Evolutionary conservation across 2,797 vertebrate genomes (phyloP).

Genomic region (Vipera latastei): DNA sequence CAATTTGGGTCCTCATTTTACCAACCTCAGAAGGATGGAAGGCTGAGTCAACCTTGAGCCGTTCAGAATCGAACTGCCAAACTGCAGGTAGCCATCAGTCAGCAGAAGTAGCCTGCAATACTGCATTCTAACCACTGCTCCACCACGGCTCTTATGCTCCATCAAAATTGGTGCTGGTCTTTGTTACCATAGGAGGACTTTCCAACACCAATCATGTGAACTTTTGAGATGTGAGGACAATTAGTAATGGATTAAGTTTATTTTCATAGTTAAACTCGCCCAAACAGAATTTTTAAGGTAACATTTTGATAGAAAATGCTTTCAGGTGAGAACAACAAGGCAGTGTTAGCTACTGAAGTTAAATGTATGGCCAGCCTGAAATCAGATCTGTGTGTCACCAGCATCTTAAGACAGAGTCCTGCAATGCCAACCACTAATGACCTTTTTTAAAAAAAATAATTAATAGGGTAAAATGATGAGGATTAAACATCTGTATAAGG

Average conservation of each 20-base stretch:
- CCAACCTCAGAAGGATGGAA: background rate
- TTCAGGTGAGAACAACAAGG: background rate
- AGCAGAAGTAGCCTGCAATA: background rate
- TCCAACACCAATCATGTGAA: background rate
- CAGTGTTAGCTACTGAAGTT: background rate
- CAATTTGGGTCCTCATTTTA: background rate
- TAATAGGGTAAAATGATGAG: background rate
- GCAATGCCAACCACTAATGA: background rate
- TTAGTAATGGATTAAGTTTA: background rate
- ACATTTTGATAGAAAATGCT: background rate
- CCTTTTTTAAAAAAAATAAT: background rate
- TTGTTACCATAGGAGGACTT: background rate
- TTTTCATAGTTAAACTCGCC: background rate
- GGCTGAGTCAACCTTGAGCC: background rate
- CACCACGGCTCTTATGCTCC: background rate
- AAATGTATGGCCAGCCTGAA: background rate
- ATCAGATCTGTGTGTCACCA: background rate
- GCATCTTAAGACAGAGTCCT: background rate
- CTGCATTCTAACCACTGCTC: background rate
- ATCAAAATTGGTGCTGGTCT: background rate
- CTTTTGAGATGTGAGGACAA: background rate
- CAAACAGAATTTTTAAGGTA: background rate
- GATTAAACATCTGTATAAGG: fast-evolving
- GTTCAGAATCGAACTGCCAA: background rate
- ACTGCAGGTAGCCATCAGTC: background rate